Evolutionary conservation across 2,888 invertebrate genomes (phyloP).

Genomic region (Coremacera marginata): DNA sequence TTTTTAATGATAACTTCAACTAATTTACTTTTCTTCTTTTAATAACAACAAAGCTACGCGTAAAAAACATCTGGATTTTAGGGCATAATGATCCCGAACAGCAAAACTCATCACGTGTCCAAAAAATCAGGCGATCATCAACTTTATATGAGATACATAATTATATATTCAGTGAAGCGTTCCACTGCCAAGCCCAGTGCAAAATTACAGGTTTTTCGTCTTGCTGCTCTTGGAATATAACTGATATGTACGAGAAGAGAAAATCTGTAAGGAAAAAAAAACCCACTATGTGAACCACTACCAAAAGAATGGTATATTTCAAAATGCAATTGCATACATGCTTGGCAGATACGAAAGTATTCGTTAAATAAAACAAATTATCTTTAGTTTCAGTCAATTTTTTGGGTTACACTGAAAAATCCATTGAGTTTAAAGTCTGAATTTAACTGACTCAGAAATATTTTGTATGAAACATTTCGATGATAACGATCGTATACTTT

Average conservation of each 20-base stretch:
- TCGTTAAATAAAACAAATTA: neutral
- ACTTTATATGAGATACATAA: neutral
- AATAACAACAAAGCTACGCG: no score
- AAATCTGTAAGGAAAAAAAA: neutral
- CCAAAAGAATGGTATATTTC: neutral
- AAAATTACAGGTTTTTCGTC: slow-evolving; percentile 13
- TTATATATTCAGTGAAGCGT: slow-evolving; percentile 5
- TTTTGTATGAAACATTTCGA: no score
- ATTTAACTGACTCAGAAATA: no score
- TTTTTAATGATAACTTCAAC: no score
- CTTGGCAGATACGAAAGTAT: neutral
- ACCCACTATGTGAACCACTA: neutral
- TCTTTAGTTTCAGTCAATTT: neutral
- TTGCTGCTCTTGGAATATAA: neutral
- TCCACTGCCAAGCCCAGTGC: neutral
- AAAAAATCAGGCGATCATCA: neutral
- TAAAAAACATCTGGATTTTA: neutral
- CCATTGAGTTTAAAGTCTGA: no score
- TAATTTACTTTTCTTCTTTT: no score
- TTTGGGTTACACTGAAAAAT: neutral
- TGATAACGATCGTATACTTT: no score
- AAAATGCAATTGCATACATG: neutral
- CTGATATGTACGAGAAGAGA: neutral
- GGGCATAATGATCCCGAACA: neutral
- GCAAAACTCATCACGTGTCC: neutral